These are phyloP conservation scores for Montipora cactus DNA, from an alignment of 64 coral and sea anemone species.

Conservation along the genomic window DNA sequence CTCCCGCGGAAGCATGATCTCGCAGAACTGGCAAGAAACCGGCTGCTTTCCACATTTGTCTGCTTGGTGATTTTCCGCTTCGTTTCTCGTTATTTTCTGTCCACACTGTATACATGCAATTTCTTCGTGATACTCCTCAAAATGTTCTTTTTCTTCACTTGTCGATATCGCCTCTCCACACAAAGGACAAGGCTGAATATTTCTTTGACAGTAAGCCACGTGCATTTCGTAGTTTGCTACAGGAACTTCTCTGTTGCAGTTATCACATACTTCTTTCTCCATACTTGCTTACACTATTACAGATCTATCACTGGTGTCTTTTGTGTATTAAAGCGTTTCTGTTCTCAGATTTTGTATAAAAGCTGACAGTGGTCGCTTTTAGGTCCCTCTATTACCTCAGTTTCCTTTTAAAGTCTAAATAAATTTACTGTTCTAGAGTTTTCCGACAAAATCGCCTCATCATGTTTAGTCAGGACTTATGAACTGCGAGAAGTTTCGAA, in stretches of 20 bases:
- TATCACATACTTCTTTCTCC: conserved; percentile 40
- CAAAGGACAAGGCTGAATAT: conserved; percentile 29
- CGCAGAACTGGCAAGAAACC: conserved; percentile 26
- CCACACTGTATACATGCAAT: conserved; percentile 45
- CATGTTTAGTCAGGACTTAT: neutral
- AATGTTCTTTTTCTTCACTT: conserved; percentile 20
- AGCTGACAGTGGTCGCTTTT: neutral
- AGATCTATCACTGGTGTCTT: neutral
- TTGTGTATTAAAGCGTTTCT: neutral
- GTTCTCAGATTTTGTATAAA: neutral
- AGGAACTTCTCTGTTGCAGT: conserved; percentile 46
- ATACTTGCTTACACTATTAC: neutral
- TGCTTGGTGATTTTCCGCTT: conserved; percentile 25
- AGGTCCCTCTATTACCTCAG: neutral
- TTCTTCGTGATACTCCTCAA: conserved; percentile 40
- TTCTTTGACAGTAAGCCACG: conserved; percentile 44
- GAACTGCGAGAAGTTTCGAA: neutral
- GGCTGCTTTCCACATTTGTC: neutral
- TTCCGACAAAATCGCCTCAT: neutral
- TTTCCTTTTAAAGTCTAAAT: neutral
- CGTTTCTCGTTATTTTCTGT: conserved; percentile 35
- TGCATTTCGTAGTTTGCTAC: conserved; percentile 63
- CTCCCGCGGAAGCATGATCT: neutral
- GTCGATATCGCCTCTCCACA: conserved; percentile 35
- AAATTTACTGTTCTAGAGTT: neutral